A percentile compares a stretch with the other conserved stretches of the same genome.
Evolutionary conservation across 2,888 invertebrate genomes (phyloP).

Genomic region (Emmelina monodactyla): DNA sequence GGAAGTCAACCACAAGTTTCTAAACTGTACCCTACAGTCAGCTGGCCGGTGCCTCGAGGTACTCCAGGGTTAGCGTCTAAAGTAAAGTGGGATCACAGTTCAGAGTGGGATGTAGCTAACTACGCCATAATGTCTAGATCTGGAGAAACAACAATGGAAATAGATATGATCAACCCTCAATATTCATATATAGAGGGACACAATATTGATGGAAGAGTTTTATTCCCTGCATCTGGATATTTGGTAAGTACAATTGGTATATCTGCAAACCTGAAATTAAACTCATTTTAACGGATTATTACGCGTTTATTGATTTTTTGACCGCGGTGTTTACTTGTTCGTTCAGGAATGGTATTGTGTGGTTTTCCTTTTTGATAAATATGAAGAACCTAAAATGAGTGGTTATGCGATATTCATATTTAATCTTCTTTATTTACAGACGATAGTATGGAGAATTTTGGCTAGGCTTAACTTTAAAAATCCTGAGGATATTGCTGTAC

Average conservation of each 20-base stretch:
- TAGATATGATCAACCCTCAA: constrained; percentile 76
- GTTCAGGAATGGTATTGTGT: too few relatives aligned
- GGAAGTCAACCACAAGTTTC: constrained; percentile 78
- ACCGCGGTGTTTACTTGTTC: too few relatives aligned
- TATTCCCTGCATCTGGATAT: constrained; percentile 96
- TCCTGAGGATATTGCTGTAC: constrained; percentile 80
- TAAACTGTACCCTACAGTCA: constrained; percentile 77
- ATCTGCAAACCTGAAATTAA: too few relatives aligned
- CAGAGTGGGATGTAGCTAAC: constrained; percentile 86
- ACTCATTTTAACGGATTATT: not conserved
- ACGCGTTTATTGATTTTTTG: too few relatives aligned
- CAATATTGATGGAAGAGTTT: constrained; percentile 89
- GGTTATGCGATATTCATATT: too few relatives aligned
- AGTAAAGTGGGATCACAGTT: constrained; percentile 92
- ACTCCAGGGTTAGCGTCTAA: constrained; percentile 90
- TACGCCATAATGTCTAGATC: constrained; percentile 71
- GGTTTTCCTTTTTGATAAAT: too few relatives aligned
- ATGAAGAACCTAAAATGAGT: too few relatives aligned
- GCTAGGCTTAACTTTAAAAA: constrained; percentile 80
- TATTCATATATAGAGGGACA: constrained; percentile 85
- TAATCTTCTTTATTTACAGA: constrained; percentile 44
- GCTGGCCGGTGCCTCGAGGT: constrained; percentile 88
- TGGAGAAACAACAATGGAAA: constrained; percentile 81
- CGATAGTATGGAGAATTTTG: constrained; percentile 85
- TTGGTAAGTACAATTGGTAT: too few relatives aligned